Base-by-base conservation (phyloP, 2,888 invertebrate species). In the Callimorpha dominula region DNA sequence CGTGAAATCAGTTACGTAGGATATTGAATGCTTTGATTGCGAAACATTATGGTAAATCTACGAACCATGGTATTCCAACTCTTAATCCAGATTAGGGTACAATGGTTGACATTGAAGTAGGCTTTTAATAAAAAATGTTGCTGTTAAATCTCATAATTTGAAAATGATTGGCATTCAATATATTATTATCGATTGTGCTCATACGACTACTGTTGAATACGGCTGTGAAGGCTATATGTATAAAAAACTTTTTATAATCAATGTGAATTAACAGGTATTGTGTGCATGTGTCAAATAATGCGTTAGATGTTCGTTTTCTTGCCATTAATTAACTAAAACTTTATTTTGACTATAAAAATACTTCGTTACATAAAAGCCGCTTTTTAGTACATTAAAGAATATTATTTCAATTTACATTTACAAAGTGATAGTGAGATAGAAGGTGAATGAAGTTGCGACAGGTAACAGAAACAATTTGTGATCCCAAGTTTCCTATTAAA, bases 271-370 rank as follows among this genome's bases (percentile, higher is more conserved):
- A 80, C 71, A 68, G 70, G 73, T 79, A 87, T 88, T 88, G 86
- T 88, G 69, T 77, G 75, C 74, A 78, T 81, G 31, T 88, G 87
- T 89, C 80, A 87, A 85, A 82, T 85, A 81, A 76, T 86, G 84
- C 89, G 89, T 89, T 89, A 88, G 74, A 72, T 75, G 75, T 78
- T 79, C 78, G 73, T 74, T 31, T 31, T 31, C 31, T 31, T 31
- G 31, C 31, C 1, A 1, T 31, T 31, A 31, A 31, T 31, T 31
- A 31, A 31, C 31, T 31, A 31, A 31, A 31, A 31, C n/a, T 31
- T 31, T 1, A 31, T 31, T 31, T 31, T 31, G 31, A 31, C 31
- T 31, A 1, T 31, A 31, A 31, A 31, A 31, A 31, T 31, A 31
- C 2, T 31, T 31, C 31, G 31, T 31, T 31, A 31, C 31, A 31